phyloP scores from a whole-genome alignment of 1,140 invertebrate species.

The Papilio aristodemus region DNA sequence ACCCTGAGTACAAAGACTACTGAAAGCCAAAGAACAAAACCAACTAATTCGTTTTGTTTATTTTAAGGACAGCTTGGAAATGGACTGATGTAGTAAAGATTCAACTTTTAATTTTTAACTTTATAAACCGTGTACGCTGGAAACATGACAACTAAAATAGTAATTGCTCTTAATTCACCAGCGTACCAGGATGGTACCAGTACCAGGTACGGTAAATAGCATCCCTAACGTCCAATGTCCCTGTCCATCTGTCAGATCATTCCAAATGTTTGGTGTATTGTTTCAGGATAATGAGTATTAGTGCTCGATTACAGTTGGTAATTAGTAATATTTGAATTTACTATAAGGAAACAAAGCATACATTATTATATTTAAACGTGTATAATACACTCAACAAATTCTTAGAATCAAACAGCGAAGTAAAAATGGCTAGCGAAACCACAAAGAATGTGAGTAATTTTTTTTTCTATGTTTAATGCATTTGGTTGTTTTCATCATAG shows the following conservation, averaged over 20 bases:
- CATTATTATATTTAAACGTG: slow-evolving; percentile 10
- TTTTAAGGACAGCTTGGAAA: too few species aligned
- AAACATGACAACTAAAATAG: too few species aligned
- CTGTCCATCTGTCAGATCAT: slow-evolving; percentile 8
- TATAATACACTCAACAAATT: not conserved
- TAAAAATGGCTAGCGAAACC: slow-evolving; percentile 55
- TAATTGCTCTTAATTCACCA: too few species aligned
- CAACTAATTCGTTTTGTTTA: too few species aligned
- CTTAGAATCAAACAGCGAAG: not conserved
- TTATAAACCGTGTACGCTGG: too few species aligned
- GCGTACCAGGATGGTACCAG: too few species aligned
- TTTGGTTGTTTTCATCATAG: not conserved
- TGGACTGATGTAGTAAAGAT: too few species aligned
- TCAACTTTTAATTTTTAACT: too few species aligned
- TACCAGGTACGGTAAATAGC: too few species aligned
- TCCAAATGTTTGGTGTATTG: slow-evolving; percentile 11
- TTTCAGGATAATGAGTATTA: slow-evolving; percentile 15
- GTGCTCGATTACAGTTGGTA: slow-evolving; percentile 12
- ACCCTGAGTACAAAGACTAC: too few species aligned
- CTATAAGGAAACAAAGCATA: slow-evolving; percentile 13
- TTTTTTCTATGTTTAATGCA: slow-evolving; percentile 16
- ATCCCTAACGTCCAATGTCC: too few species aligned
- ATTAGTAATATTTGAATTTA: slow-evolving; percentile 16
- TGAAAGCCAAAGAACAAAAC: too few species aligned
- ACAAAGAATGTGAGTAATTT: slow-evolving; percentile 58